Percentiles rank a stretch among this genome's conserved stretches.
These are phyloP conservation scores for Petrophora chlorosata DNA, from an alignment of 2,888 invertebrate species.

Conservation along the genomic window DNA sequence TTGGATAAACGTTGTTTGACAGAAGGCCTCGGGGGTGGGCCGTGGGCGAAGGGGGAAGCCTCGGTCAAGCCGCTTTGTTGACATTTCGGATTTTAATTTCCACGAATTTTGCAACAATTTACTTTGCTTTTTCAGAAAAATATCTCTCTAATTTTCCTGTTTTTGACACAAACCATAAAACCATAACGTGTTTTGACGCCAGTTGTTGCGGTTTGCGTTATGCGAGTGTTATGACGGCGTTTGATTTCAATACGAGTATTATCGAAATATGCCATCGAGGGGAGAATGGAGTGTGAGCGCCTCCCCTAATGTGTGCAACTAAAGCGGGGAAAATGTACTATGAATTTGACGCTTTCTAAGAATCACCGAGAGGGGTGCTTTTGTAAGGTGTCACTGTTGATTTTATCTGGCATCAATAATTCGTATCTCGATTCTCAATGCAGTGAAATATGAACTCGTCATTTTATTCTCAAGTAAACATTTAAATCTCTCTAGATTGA, in stretches of 20 bases:
- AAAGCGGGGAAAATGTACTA: constrained; percentile 66
- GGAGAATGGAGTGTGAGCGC: constrained; percentile 40
- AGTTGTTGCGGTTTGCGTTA: constrained; percentile 40
- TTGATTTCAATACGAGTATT: constrained; percentile 67
- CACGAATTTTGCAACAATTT: constrained; percentile 47
- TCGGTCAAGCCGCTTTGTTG: constrained; percentile 62
- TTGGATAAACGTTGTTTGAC: constrained; percentile 78
- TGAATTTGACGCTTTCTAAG: constrained; percentile 70
- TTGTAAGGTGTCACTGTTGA: constrained; percentile 49
- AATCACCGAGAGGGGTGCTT: constrained; percentile 59
- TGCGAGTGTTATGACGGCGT: constrained; percentile 59
- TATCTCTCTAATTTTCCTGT: constrained; percentile 34
- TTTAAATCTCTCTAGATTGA: too few species aligned
- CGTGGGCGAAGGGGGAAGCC: constrained; percentile 39
- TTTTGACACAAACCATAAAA: constrained; percentile 12
- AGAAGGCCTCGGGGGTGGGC: constrained; percentile 39
- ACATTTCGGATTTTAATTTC: constrained; percentile 65
- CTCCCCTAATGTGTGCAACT: constrained; percentile 67
- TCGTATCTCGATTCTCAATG: too few species aligned
- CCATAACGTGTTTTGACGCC: constrained; percentile 23
- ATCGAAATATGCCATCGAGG: constrained; percentile 60
- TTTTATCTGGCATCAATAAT: constrained; percentile 15
- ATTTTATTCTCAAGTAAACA: too few species aligned
- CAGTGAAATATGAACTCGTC: too few species aligned
- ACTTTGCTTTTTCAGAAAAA: constrained; percentile 44